A percentile compares a stretch with the other conserved stretches of the same genome.
Evolutionary conservation across 2,797 vertebrate species (phyloP).

Genomic region (Chelmon rostratus): DNA sequence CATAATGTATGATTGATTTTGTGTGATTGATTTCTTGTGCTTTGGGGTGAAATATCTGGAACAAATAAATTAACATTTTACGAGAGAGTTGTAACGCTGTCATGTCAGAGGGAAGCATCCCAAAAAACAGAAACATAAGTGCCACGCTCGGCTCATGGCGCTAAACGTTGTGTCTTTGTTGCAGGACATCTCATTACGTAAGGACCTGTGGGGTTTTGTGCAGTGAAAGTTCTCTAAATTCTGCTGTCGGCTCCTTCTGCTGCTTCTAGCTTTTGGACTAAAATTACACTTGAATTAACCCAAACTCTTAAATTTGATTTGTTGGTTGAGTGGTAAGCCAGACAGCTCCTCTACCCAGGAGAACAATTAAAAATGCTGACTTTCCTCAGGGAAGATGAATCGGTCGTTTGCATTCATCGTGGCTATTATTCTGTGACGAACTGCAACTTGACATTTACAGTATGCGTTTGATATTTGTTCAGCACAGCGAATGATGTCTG

Average conservation of each 20-base stretch:
- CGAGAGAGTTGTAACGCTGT: not conserved
- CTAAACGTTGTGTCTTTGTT: slow-evolving; percentile 4
- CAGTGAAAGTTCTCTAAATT: slow-evolving; percentile 20
- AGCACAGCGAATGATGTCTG: not conserved
- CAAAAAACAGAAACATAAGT: not conserved
- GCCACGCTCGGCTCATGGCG: not conserved
- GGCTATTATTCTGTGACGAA: not conserved
- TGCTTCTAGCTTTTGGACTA: slow-evolving; percentile 32
- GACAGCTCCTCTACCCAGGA: not conserved
- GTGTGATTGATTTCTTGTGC: not conserved
- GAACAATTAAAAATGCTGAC: slow-evolving; percentile 4
- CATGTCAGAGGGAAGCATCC: not conserved
- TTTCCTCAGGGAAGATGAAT: not conserved
- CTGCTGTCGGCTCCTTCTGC: slow-evolving; percentile 40
- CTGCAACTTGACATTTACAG: not conserved
- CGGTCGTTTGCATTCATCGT: not conserved
- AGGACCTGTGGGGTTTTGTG: slow-evolving; percentile 38
- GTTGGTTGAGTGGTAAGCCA: slow-evolving; percentile 45
- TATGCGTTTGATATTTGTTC: not conserved
- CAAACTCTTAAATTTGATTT: slow-evolving; percentile 55
- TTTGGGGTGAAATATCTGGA: slow-evolving; percentile 18
- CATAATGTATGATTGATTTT: not conserved
- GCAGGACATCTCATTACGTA: slow-evolving; percentile 15
- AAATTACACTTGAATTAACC: slow-evolving; percentile 43
- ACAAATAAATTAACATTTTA: slow-evolving; percentile 37